Base-by-base conservation (phyloP, 2,797 vertebrate genomes). In the Urosaurus nigricauda region DNA sequence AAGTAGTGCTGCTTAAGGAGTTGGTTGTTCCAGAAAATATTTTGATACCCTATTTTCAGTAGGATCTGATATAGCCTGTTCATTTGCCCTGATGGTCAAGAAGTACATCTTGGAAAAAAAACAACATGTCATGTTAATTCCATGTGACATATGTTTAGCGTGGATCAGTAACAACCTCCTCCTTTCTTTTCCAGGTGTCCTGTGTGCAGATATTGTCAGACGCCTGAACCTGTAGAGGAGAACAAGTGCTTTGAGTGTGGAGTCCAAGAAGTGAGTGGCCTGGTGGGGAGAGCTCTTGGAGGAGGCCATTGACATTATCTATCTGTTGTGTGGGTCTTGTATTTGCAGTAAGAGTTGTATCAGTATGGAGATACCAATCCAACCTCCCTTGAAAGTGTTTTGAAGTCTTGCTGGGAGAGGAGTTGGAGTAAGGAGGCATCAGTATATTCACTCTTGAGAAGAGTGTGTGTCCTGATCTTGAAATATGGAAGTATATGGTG, bases 191-290 rank as follows among this genome's bases (percentile, higher is more conserved):
- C 73, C 94, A 99, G 99, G 96, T 99, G 99, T 95, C 99, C 99
- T 0, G 99, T 99, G 89, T 99, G 99, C 95, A 96, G 99, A 53
- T 99, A 99, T 95, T 99, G 99, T 96, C 99, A 99, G 95, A 99
- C 99, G 0, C 99, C 99, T 4, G 99, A 99, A 92, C 98, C 98
- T 0, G 98, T 99, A 16, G 98, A 99, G 93, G 99, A 99, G 96
- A 99, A 99, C 96, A 99, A 99, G 93, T 99, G 99, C 94, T 99
- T 99, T 89, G 99, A 99, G 94, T 99, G 99, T 86, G 99, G 99
- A 7, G 98, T 99, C 81, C 98, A 99, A 96, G 99, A 99, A 98
- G 99, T 99, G 98, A 97, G 97, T 97, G 94, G 92, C 79, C 90
- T 88, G 92, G 89, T 89, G 79, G 83, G 93, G 75, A n/a, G 58